phyloP scores from a whole-genome alignment of 2,797 vertebrate species.

The Gouania willdenowi region DNA sequence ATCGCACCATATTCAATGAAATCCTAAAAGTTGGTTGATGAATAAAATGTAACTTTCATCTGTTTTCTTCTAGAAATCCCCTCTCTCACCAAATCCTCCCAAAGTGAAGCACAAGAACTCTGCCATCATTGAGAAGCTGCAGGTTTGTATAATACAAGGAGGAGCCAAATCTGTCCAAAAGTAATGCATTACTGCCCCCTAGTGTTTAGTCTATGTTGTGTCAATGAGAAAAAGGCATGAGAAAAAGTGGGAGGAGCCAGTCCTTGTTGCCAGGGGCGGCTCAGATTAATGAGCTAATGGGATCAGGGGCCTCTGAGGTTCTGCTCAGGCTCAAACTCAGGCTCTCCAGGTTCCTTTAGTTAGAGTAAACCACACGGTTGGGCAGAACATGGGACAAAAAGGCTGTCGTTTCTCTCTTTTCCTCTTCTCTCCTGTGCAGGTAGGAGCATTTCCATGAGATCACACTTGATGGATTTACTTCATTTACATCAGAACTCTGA shows the following conservation, averaged over 20 bases:
- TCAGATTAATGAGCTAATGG: constrained; percentile 69
- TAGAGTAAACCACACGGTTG: too few species aligned
- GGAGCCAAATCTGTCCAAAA: too few species aligned
- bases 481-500: too few species aligned
- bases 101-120: constrained; percentile 68
- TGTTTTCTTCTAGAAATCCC: constrained; percentile 48
- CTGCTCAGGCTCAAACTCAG: constrained; percentile 26
- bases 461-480: too few species aligned
- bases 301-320: constrained; percentile 53
- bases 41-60: neutral
- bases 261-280: constrained; percentile 43
- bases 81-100: constrained; percentile 40
- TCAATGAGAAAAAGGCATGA: neutral
- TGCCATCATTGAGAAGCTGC: constrained; percentile 70
- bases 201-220: constrained; percentile 29
- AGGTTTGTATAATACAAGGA: too few species aligned
- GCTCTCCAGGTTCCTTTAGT: too few species aligned
- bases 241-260: constrained; percentile 10
- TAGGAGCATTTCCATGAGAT: constrained; percentile 39
- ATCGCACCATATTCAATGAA: too few species aligned
- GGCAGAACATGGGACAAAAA: constrained; percentile 80
- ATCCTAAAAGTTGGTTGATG: too few species aligned
- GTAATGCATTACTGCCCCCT: constrained; percentile 48
- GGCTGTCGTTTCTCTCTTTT: constrained; percentile 74
- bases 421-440: constrained; percentile 75